Evolutionary conservation across 2,797 vertebrate species (phyloP).

Genomic region (Acrocephalus scirpaceus): DNA sequence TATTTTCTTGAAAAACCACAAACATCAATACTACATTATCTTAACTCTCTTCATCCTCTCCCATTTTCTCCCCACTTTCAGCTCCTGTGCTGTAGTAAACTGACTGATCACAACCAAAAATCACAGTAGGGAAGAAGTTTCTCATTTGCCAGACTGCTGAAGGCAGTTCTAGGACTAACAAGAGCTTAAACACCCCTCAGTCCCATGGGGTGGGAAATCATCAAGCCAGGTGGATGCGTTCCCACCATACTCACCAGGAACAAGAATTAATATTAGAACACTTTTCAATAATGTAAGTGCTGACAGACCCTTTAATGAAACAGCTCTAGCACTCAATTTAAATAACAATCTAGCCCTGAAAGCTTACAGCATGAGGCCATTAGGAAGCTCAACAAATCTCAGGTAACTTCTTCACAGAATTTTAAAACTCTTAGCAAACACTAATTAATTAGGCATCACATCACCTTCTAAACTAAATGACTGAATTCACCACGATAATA

Average conservation of each 20-base stretch:
- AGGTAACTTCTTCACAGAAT: not conserved
- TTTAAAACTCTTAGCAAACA: not conserved
- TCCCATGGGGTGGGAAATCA: not conserved
- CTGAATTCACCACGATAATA: not conserved
- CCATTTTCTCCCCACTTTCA: not conserved
- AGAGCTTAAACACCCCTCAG: not conserved
- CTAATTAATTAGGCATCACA: not conserved
- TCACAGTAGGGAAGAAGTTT: not conserved
- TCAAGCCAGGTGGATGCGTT: not conserved
- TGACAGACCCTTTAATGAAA: conserved; percentile 35
- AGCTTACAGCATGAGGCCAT: not conserved
- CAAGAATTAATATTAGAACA: not conserved
- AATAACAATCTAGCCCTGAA: not conserved
- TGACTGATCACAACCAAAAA: not conserved
- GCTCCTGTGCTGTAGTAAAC: not conserved
- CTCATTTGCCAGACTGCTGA: not conserved
- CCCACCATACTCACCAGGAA: not conserved
- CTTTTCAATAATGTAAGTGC: not conserved
- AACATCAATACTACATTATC: accelerated
- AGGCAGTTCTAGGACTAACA: not conserved
- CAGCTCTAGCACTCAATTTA: not conserved
- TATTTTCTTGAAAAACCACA: not conserved
- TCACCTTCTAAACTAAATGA: not conserved
- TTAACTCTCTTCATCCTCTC: not conserved
- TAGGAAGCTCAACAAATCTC: not conserved